Base-by-base conservation (phyloP, 64 coral and sea anemone species). In the Stichodactyla helianthus region DNA sequence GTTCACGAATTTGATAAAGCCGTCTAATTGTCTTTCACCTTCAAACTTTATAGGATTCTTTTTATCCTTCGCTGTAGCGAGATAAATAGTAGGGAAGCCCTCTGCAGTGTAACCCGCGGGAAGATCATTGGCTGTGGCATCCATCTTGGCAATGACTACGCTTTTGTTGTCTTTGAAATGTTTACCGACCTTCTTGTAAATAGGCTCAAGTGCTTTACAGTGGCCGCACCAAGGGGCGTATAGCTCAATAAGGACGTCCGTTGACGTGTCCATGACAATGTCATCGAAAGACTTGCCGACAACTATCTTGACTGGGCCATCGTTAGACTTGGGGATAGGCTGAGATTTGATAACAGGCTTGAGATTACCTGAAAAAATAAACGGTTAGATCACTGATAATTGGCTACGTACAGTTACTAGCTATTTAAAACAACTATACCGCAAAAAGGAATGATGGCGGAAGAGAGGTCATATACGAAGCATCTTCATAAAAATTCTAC, bases 211-310 rank as follows among this genome's bases (percentile, higher is more conserved):
- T 0, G 90, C 84, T 20, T 99, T 95, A 59, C 97, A 99, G 50
- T 99, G 97, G 3, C 97, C 97, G 54, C 97, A 99, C 97, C 97
- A 99, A 22, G 97, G 97, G 0, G 97, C 97, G 62, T 99, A 99
- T 19, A 99, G 86, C 55, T 99, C 97, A 16, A 99, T 89, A 14
- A 99, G 88, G 54, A 99, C 97, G 25, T 99, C 97, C 52, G 95
- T 99, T 35, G 61, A 90, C 5, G 93, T 23, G 68, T 99, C 97
- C 53, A 92, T 25, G 64, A 99, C 97, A 60, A 99, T 93, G 10
- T 99, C 91, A 25, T 99, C 90, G 87, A 99, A 99, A 71, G 80
- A 88, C 77, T 92, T 93, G 16, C 97, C 97, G 9, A 99, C 97
- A 25, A 99, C 97, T 25, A 99, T 82, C 77, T 86, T 94, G 10